phyloP scores from a whole-genome alignment of 2,113 vertebrate genomes.

The Pongo pygmaeus region DNA sequence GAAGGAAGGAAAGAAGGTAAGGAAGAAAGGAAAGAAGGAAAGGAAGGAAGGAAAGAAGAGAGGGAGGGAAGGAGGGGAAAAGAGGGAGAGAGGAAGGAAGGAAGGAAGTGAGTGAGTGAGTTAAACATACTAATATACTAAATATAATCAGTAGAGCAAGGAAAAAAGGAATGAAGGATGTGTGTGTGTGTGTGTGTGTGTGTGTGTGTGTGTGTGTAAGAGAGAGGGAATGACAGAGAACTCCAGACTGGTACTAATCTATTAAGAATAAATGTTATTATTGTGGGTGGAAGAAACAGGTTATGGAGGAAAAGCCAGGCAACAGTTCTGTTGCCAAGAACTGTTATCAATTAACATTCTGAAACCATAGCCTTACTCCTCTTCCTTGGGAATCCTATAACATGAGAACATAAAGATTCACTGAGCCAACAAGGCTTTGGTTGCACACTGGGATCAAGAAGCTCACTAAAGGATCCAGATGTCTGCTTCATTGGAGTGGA shows the following conservation, averaged over 20 bases:
- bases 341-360: constrained; percentile 56
- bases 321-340: constrained; percentile 1
- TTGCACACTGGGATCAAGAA: not conserved
- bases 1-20: too few relatives aligned
- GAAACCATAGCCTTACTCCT: constrained; percentile 16
- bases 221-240: not conserved
- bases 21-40: too few relatives aligned
- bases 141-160: not conserved
- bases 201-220: not conserved
- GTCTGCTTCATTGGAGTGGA: constrained; percentile 31
- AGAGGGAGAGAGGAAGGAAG: too few relatives aligned
- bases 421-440: constrained; percentile 30
- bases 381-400: constrained; percentile 47
- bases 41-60: rapidly evolving
- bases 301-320: not conserved
- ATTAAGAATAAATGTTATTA: not conserved
- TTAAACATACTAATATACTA: not conserved
- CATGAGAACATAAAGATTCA: constrained; percentile 55
- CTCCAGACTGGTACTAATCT: not conserved
- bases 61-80: too few relatives aligned
- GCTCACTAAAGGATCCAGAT: constrained; percentile 22
- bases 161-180: constrained; percentile 6
- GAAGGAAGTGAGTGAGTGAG: too few relatives aligned
- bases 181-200: too few relatives aligned
- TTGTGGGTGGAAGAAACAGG: not conserved